Evolutionary conservation across 2,888 invertebrate species (phyloP).

Genomic region (Nemotelus nigrinus): DNA sequence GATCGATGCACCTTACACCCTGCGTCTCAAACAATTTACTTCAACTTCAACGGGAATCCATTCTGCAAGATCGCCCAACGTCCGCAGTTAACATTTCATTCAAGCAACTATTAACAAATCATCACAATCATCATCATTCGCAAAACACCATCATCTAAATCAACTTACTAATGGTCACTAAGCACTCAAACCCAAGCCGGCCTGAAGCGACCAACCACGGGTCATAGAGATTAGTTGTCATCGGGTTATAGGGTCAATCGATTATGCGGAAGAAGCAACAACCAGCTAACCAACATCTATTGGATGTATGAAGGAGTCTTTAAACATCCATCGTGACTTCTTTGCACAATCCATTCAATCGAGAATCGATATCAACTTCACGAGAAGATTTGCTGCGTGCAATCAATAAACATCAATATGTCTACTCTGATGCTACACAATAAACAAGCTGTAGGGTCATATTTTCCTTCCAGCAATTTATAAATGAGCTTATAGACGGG

Average conservation of each 20-base stretch:
- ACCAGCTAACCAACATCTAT: not conserved
- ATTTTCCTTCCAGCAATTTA: too few species aligned
- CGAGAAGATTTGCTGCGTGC: too few species aligned
- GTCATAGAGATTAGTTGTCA: slow-evolving; percentile 19
- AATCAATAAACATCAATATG: too few species aligned
- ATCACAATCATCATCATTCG: not conserved
- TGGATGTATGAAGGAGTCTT: not conserved
- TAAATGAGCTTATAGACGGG: too few species aligned
- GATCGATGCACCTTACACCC: too few species aligned
- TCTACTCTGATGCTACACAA: too few species aligned
- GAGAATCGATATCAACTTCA: slow-evolving; percentile 5
- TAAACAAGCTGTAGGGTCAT: too few species aligned
- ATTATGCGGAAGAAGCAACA: not conserved
- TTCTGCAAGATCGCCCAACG: too few species aligned
- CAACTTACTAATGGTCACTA: not conserved
- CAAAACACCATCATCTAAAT: not conserved
- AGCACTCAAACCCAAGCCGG: not conserved
- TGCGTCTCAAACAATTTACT: too few species aligned
- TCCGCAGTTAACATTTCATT: too few species aligned
- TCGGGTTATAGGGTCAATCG: slow-evolving; percentile 10
- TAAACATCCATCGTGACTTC: not conserved
- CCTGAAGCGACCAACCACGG: not conserved
- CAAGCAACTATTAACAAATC: too few species aligned
- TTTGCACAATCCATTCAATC: not conserved
- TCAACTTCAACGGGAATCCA: too few species aligned